These are phyloP conservation scores for Sula dactylatra DNA, from an alignment of 2,113 vertebrate genomes.

Conservation along the genomic window DNA sequence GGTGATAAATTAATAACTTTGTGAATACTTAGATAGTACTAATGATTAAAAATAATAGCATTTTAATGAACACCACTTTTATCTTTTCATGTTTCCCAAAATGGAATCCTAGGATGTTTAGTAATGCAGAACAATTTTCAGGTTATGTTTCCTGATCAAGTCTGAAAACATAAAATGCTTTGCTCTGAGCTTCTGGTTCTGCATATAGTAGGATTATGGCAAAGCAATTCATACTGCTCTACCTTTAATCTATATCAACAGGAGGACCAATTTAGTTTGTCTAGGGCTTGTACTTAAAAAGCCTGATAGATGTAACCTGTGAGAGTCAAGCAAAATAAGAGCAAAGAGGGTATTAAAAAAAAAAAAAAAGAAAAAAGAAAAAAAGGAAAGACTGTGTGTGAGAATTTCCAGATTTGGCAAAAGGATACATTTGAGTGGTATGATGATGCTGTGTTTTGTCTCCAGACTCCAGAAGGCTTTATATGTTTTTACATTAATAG, in stretches of 20 bases:
- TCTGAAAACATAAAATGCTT: slow-evolving; percentile 31
- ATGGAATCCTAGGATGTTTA: not conserved
- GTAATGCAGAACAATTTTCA: not conserved
- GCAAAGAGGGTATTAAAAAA: not conserved
- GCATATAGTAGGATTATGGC: slow-evolving; percentile 70
- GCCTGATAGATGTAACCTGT: slow-evolving; percentile 18
- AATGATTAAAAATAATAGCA: not conserved
- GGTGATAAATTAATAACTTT: not conserved
- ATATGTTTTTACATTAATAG: not conserved
- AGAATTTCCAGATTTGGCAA: not conserved
- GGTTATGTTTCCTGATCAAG: slow-evolving; percentile 23
- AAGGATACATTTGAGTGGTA: not conserved
- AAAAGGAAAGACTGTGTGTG: not conserved
- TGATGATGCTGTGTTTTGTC: not conserved
- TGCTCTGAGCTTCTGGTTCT: slow-evolving; percentile 35
- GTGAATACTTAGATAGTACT: not conserved
- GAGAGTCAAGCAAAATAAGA: slow-evolving; percentile 11
- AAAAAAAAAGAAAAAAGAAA: not conserved
- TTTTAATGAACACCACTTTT: not conserved
- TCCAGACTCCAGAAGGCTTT: not conserved
- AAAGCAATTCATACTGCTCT: slow-evolving; percentile 56
- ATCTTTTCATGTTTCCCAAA: not conserved
- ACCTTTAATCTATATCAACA: slow-evolving; percentile 65
- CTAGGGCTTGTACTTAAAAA: slow-evolving; percentile 19
- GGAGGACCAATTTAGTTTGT: slow-evolving; percentile 58